Base-by-base conservation (phyloP, 2,113 vertebrate genomes). In the Anseranas semipalmata region DNA sequence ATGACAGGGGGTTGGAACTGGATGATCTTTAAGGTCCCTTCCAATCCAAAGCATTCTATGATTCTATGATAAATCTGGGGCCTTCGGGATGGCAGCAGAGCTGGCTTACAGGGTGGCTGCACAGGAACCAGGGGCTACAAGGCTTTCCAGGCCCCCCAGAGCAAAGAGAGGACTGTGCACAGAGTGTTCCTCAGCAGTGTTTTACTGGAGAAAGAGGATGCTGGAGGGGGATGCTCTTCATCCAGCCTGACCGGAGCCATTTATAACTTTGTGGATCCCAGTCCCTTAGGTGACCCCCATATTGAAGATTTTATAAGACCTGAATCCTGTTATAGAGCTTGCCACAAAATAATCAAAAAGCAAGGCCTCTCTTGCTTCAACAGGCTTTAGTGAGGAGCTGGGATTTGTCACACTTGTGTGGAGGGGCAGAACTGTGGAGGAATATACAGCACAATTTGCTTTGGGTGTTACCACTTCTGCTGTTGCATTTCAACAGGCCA, bases 61-160 rank as follows among this genome's bases (percentile, higher is more conserved):
- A n/a, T n/a, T 41, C 41, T 9, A 41, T 5, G 11, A 62, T 41
- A 75, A 71, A 95, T 50, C 27, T 41, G 21, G 3, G 30, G 13
- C 15, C 21, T 2, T 0, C 0, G 2, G 2, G 3, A 9, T 14
- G 7, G 12, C 24, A 55, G 28, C 33, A 74, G 6, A n/a, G 8
- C 37, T 67, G 41, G 16, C 17, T 78, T 30, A 39, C 8, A 21
- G 15, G 4, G 5, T 27, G 71, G 5, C 14, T 76, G 7, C 32
- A 79, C 37, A 58, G 52, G 11, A 87, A 1, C 7, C 4, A 7
- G 75, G 71, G n/a, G 15, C 6, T 63, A 14, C 18, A 58, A 75
- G n/a, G 4, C 62, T 83, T 75, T 63, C 27, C 19, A 72, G 67
- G 43, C 4, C 9, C 19, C 39, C 4, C 7, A 74, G 25, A 60